Percentiles rank a stretch among this genome's conserved stretches.
These are phyloP conservation scores for Aurelia sp. DNA, from an alignment of 30 jellyfish, hydroid and myxozoan genomes.

Conservation along the genomic window DNA sequence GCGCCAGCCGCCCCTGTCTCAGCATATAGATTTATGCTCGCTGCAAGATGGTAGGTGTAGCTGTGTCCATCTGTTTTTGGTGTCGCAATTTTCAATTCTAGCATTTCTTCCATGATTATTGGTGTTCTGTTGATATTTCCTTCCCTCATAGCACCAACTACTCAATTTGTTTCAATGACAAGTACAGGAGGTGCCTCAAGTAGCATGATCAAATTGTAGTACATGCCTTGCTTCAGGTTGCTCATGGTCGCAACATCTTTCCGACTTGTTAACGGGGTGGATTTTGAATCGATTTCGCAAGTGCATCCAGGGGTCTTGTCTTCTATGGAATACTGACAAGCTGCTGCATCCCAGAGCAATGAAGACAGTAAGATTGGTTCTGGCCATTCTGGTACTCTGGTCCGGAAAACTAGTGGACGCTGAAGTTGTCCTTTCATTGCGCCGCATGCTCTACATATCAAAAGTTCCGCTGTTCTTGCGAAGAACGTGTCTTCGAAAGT, in stretches of 20 bases:
- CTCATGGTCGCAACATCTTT: too few species aligned
- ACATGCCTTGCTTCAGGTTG: not conserved
- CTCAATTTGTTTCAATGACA: not conserved
- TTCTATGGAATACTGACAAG: slow-evolving; percentile 24
- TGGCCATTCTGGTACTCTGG: not conserved
- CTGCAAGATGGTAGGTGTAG: not conserved
- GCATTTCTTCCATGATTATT: not conserved
- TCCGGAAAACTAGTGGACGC: not conserved
- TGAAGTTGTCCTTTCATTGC: too few species aligned
- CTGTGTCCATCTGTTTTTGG: too few species aligned
- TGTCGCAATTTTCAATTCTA: not conserved
- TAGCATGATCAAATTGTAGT: not conserved
- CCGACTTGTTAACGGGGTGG: too few species aligned
- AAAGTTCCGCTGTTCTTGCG: too few species aligned
- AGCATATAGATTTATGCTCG: slow-evolving; percentile 5
- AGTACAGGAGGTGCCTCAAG: slow-evolving; percentile 25
- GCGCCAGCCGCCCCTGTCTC: too few species aligned
- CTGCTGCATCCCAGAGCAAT: slow-evolving; percentile 35
- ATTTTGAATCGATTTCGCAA: not conserved
- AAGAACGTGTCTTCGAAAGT: too few species aligned
- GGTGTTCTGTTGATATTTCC: slow-evolving; percentile 11
- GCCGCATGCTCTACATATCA: too few species aligned
- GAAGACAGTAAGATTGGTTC: not conserved
- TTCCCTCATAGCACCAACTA: not conserved
- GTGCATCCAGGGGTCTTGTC: slow-evolving; percentile 25